Evolutionary conservation across 2,113 vertebrate genomes (phyloP), one percentile per base, ranked within the genome.

Genomic region (Heterotis niloticus): DNA sequence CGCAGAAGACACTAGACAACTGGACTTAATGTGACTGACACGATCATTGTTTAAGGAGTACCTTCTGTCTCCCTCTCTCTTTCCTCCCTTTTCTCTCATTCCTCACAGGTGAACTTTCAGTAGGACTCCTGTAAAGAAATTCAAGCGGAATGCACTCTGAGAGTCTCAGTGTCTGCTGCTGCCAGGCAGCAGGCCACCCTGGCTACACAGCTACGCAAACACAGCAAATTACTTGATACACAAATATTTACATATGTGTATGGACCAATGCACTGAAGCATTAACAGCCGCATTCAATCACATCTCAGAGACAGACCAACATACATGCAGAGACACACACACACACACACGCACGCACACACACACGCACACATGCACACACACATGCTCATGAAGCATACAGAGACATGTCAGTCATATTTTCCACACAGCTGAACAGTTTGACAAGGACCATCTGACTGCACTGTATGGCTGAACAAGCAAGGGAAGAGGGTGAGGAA

Each of bases 341-440:
- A 85, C 87, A 84, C 89, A 89, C 88, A 92, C 86, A 91, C 87
- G 89, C 86, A 84, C 78, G 81, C 72, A 84, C 80, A 87, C 69
- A 83, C 67, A 85, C 18, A 85, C 84, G 86, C 79, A 86, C 5
- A 60, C 71, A 83, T 69, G 79, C 78, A 78, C 66, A 51, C 71
- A 78, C 88, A 84, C 17, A 82, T 64, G 76, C 76, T 57, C n/a
- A 17, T n/a, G n/a, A 60, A 18, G 64, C 17, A 71, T 56, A 71
- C 56, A 66, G 74, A 60, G 62, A 75, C 72, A 81, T 65, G 60
- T 54, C 73, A 84, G 86, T 84, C 78, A 84, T 82, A 54, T 73
- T 83, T 80, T 75, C 79, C 81, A 82, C 83, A 83, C 68, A 83
- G 82, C 80, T 75, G 60, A 76, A 79, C 81, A 83, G 85, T 87